Evolutionary conservation across 2,113 vertebrate species (phyloP).

Genomic region (Campylomormyrus numenius): DNA sequence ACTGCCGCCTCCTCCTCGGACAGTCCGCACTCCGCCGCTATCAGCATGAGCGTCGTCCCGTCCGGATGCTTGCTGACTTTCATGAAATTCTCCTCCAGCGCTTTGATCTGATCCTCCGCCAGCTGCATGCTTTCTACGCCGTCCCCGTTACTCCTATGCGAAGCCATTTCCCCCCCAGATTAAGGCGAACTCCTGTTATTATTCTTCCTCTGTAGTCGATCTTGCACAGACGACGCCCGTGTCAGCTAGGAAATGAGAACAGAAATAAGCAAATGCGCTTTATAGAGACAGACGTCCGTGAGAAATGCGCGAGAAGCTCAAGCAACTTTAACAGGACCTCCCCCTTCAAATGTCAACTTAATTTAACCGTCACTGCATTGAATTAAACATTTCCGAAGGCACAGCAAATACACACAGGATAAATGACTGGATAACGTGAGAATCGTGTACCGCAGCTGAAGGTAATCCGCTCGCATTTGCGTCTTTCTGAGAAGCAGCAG

Average conservation of each 20-base stretch:
- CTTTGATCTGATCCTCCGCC: slow-evolving; percentile 52
- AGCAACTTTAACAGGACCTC: slow-evolving; percentile 2
- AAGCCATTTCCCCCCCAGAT: slow-evolving; percentile 35
- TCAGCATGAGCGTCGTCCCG: slow-evolving; percentile 52
- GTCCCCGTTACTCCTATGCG: slow-evolving; percentile 14
- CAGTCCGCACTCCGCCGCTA: slow-evolving; percentile 61
- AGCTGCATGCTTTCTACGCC: slow-evolving; percentile 36
- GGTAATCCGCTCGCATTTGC: neutral
- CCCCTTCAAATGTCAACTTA: slow-evolving; percentile 14
- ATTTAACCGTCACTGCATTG: neutral
- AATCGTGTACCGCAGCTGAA: neutral
- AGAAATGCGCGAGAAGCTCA: slow-evolving; percentile 14
- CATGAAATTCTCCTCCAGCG: slow-evolving; percentile 60
- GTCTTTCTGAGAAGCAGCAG: neutral
- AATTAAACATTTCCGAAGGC: neutral
- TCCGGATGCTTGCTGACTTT: slow-evolving; percentile 51
- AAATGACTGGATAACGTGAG: neutral
- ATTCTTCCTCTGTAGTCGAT: neutral
- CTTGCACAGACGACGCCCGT: slow-evolving; percentile 19
- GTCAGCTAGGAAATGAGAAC: neutral
- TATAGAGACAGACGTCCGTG: slow-evolving; percentile 6
- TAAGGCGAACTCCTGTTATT: neutral
- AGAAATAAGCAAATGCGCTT: neutral
- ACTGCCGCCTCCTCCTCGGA: slow-evolving; percentile 53
- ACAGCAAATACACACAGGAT: neutral